These are phyloP conservation scores for Aurelia coerulea DNA, from an alignment of 30 jellyfish, hydroid and myxozoan species.

Conservation along the genomic window DNA sequence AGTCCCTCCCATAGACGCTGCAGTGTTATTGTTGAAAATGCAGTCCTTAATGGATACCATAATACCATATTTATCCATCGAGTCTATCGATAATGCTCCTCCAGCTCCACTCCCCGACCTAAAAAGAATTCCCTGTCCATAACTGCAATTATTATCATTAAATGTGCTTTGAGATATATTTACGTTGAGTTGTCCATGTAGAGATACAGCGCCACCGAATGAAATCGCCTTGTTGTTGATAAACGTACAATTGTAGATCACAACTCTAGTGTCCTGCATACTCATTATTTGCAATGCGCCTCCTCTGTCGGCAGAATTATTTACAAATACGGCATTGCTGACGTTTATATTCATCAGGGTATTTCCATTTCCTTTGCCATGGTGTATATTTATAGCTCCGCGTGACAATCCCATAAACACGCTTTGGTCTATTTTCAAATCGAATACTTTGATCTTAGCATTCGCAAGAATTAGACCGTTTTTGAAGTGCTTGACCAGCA, in stretches of 20 bases:
- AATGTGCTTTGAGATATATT: not conserved
- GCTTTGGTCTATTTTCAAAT: not conserved
- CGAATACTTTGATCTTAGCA: not conserved
- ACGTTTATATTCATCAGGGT: not conserved
- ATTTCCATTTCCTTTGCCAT: not conserved
- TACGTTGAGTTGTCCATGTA: not conserved
- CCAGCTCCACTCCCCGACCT: conserved; percentile 30
- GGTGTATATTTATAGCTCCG: conserved; percentile 10
- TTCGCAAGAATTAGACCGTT: not conserved
- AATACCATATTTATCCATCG: not conserved
- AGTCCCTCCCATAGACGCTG: conserved; percentile 28
- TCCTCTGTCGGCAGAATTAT: conserved; percentile 26
- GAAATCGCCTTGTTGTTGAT: conserved; percentile 24
- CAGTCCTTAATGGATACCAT: not conserved
- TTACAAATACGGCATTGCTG: not conserved
- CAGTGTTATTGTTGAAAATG: conserved; percentile 11
- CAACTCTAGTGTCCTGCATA: not conserved
- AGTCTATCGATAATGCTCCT: conserved; percentile 39
- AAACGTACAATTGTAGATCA: conserved; percentile 14
- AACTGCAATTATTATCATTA: conserved; percentile 4
- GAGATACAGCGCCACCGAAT: conserved; percentile 52
- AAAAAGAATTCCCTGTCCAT: not conserved
- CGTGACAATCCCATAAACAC: not conserved
- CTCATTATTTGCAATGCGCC: conserved; percentile 28
- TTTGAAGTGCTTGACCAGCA: conserved; percentile 3